Percentiles rank a stretch among this genome's conserved stretches.
Conservation (phyloP, 2,888 invertebrate species). For the Nycteola revayana region DNA sequence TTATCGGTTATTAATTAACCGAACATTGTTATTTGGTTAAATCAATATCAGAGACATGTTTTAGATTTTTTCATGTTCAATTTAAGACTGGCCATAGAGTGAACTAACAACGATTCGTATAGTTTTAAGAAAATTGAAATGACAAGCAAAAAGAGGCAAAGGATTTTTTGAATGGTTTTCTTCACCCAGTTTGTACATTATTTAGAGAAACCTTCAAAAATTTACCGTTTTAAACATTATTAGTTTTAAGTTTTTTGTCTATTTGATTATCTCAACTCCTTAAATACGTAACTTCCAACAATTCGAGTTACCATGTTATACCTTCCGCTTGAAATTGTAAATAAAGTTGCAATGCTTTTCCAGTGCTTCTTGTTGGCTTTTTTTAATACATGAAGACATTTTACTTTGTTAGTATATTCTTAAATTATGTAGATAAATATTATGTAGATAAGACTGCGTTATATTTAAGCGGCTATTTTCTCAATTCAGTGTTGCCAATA, state of each 20-base stretch:
- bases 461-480: constrained; percentile 32
- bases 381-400: constrained; percentile 16
- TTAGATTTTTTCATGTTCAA: too few relatives aligned
- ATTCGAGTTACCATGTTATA: constrained; percentile 75
- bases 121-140: constrained; percentile 47
- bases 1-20: too few relatives aligned
- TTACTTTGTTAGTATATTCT: constrained; percentile 23
- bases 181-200: constrained; percentile 66
- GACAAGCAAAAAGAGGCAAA: constrained; percentile 79
- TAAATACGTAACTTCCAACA: constrained; percentile 60
- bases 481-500: constrained; percentile 61
- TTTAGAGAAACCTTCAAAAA: constrained; percentile 68
- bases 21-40: too few relatives aligned
- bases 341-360: constrained; percentile 53
- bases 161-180: constrained; percentile 72
- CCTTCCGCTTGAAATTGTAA: constrained; percentile 65
- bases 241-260: constrained; percentile 47
- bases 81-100: too few relatives aligned
- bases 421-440: constrained; percentile 31
- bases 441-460: constrained; percentile 47
- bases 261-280: constrained; percentile 39
- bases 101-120: too few relatives aligned
- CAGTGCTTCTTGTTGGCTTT: constrained; percentile 33
- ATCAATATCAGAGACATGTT: too few relatives aligned
- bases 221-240: constrained; percentile 46